phyloP scores from a whole-genome alignment of 2,797 vertebrate genomes.

The Artibeus lituratus region DNA sequence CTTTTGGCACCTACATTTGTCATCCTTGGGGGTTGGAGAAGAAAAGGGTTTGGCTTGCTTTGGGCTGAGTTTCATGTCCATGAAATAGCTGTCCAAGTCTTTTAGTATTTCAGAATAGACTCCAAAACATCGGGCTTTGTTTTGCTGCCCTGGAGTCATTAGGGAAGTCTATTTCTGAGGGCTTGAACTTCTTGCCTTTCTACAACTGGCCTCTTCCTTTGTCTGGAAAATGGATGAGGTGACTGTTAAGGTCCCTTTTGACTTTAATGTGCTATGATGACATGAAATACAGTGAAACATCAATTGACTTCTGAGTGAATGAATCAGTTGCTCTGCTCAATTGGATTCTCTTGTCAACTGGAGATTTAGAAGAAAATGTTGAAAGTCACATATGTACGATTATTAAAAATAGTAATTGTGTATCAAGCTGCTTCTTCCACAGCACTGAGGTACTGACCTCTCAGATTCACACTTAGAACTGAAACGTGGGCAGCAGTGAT shows the following conservation, averaged over 20 bases:
- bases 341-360: neutral
- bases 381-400: neutral
- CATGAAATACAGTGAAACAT: neutral
- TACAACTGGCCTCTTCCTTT: neutral
- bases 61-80: neutral
- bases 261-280: neutral
- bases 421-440: neutral
- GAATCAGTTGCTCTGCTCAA: neutral
- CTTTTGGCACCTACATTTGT: neutral
- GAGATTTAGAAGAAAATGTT: constrained; percentile 22
- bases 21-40: neutral
- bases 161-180: neutral
- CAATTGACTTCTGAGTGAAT: neutral
- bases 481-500: too few species aligned
- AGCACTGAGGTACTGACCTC: neutral
- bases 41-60: neutral
- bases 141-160: neutral
- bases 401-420: neutral
- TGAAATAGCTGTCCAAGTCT: neutral
- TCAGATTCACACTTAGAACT: neutral
- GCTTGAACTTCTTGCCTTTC: neutral
- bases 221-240: neutral
- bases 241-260: neutral
- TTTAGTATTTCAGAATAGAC: neutral
- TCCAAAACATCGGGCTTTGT: neutral